phyloP scores from a whole-genome alignment of 1,140 invertebrate genomes.

The Neuroterus valhalla region DNA sequence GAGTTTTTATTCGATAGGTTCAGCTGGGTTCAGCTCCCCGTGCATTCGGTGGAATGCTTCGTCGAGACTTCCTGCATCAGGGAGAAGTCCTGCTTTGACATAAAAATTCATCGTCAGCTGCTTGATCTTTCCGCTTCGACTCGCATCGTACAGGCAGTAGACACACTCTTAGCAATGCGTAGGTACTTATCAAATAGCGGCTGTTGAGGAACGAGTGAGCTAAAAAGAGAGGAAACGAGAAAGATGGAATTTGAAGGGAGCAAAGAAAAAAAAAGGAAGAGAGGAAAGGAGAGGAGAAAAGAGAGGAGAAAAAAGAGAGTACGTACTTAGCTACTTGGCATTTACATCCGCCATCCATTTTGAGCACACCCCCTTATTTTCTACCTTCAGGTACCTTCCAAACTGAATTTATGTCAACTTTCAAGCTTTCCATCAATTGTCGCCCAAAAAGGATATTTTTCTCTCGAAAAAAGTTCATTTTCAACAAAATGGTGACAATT shows the following conservation, averaged over 20 bases:
- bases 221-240: slow-evolving; percentile 4
- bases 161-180: slow-evolving; percentile 49
- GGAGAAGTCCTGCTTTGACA: slow-evolving; percentile 32
- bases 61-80: background rate
- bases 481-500: no score
- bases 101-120: slow-evolving; percentile 55
- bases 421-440: no score
- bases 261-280: background rate
- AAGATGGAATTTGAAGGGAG: slow-evolving; percentile 8
- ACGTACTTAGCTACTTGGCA: slow-evolving; percentile 61
- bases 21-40: background rate
- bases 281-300: background rate
- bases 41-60: background rate
- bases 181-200: slow-evolving; percentile 52
- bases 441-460: no score
- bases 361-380: slow-evolving; percentile 54
- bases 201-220: slow-evolving; percentile 30
- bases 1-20: slow-evolving; percentile 15
- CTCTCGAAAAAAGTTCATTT: no score
- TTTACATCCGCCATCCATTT: slow-evolving; percentile 65
- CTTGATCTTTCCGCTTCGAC: slow-evolving; percentile 56
- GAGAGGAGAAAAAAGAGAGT: slow-evolving; percentile 24
- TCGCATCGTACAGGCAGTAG: slow-evolving; percentile 41
- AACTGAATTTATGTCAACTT: slow-evolving; percentile 3
- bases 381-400: slow-evolving; percentile 53